phyloP scores from a whole-genome alignment of 2,888 invertebrate species.

The Pollenia labialis region DNA sequence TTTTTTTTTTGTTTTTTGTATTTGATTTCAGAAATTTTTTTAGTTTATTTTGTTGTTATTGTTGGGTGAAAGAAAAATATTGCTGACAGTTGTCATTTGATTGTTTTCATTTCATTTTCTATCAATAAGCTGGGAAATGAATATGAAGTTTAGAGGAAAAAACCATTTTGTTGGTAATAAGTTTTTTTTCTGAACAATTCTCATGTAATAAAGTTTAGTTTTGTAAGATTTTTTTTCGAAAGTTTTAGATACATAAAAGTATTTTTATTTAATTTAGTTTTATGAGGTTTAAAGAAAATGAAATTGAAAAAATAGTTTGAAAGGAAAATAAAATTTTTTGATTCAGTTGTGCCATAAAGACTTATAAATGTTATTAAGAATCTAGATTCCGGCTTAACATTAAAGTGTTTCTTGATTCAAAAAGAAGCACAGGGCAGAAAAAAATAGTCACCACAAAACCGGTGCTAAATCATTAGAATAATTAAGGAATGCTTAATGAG shows the following conservation, averaged over 20 bases:
- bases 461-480: too few species aligned
- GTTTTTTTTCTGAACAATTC: slow-evolving; percentile 8
- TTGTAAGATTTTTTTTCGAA: slow-evolving; percentile 4
- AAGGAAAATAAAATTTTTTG: neutral
- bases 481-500: too few species aligned
- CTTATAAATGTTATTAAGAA: too few species aligned
- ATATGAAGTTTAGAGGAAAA: slow-evolving; percentile 1
- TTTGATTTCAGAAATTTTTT: neutral
- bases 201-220: slow-evolving; percentile 57
- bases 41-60: slow-evolving; percentile 39
- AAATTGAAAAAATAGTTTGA: slow-evolving; percentile 22
- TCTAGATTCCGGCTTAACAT: too few species aligned
- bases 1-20: slow-evolving; percentile 26
- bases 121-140: slow-evolving; percentile 70
- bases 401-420: too few species aligned
- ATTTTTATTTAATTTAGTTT: slow-evolving; percentile 66
- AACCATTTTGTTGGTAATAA: slow-evolving; percentile 50
- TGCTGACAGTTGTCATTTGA: slow-evolving; percentile 73
- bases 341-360: too few species aligned
- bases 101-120: slow-evolving; percentile 75
- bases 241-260: neutral
- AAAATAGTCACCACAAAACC: too few species aligned
- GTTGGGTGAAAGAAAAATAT: slow-evolving; percentile 46
- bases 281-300: slow-evolving; percentile 34
- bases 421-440: too few species aligned